Evolutionary conservation across 2,113 vertebrate genomes (phyloP).

Genomic region (Blennius ocellaris): DNA sequence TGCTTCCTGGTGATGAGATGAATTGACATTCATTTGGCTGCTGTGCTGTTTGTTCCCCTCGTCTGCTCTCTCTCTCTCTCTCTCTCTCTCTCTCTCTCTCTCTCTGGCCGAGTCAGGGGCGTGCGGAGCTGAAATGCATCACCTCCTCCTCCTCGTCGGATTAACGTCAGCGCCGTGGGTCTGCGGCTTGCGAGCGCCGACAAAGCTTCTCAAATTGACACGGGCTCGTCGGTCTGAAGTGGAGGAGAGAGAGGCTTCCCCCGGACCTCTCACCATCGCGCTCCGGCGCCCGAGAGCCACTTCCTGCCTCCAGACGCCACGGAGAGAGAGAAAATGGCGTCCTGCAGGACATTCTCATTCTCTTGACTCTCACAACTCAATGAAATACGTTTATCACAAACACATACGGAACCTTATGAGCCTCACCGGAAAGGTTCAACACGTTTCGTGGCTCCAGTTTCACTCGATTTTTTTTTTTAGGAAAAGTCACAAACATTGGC

Average conservation of each 20-base stretch:
- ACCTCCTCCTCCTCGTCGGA: conserved; percentile 17
- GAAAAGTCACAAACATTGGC: no score
- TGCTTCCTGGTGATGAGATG: conserved; percentile 57
- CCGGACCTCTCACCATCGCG: conserved; percentile 60
- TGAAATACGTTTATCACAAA: no score
- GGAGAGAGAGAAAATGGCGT: conserved; percentile 68
- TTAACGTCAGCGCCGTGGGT: conserved; percentile 5
- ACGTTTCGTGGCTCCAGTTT: no score
- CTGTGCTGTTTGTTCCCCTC: conserved; percentile 35
- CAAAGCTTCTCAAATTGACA: conserved; percentile 27
- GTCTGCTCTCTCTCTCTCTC: no score
- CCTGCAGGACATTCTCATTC: no score
- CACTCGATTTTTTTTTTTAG: no score
- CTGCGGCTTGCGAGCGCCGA: conserved; percentile 1
- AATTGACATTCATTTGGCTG: conserved; percentile 53
- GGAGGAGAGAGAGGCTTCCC: conserved; percentile 39
- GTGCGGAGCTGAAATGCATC: conserved; percentile 40
- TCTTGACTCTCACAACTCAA: no score
- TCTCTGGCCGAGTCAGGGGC: conserved; percentile 3
- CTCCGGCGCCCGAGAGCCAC: conserved; percentile 56
- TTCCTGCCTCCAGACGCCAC: conserved; percentile 57
- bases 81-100: no score
- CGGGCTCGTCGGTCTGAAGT: conserved; percentile 31
- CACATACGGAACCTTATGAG: no score
- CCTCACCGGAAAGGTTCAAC: no score